Evolutionary conservation across 1,140 invertebrate genomes (phyloP).

Genomic region (Drosophila bipectinata): DNA sequence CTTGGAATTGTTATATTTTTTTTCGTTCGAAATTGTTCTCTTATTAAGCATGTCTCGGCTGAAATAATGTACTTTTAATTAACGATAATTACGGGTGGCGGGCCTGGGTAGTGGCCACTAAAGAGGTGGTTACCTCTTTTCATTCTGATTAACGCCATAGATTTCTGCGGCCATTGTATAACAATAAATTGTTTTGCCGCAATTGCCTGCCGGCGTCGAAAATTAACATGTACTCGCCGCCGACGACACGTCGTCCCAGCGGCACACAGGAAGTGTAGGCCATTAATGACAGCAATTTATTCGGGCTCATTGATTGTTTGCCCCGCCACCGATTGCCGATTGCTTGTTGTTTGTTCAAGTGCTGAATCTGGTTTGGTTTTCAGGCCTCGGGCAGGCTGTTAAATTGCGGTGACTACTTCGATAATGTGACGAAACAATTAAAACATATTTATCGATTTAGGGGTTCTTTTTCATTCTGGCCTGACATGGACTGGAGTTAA

Average conservation of each 20-base stretch:
- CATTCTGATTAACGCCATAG: constrained; percentile 40
- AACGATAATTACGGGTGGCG: constrained; percentile 36
- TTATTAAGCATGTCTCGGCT: constrained; percentile 22
- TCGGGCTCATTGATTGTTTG: constrained; percentile 60
- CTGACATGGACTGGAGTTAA: neutral
- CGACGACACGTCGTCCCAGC: constrained; percentile 9
- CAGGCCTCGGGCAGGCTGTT: constrained; percentile 26
- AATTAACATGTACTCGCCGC: constrained; percentile 70
- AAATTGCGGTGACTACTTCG: constrained; percentile 43
- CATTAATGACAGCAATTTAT: constrained; percentile 74
- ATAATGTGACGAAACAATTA: constrained; percentile 31
- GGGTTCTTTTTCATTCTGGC: too few relatives aligned
- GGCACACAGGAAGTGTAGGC: constrained; percentile 41
- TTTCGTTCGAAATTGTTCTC: constrained; percentile 17
- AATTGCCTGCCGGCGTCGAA: constrained; percentile 38
- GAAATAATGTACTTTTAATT: constrained; percentile 41
- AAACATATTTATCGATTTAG: constrained; percentile 27
- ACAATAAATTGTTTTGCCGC: constrained; percentile 68
- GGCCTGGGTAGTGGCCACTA: constrained; percentile 3
- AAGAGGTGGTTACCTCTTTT: constrained; percentile 15
- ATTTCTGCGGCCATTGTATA: constrained; percentile 57
- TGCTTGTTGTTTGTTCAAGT: constrained; percentile 34
- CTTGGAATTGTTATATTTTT: neutral
- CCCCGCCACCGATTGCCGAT: constrained; percentile 25
- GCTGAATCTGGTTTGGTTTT: constrained; percentile 25